A percentile compares a stretch with the other conserved stretches of the same genome.
Evolutionary conservation across 2,113 vertebrate species (phyloP).

Genomic region (Sphyrna mokarran): DNA sequence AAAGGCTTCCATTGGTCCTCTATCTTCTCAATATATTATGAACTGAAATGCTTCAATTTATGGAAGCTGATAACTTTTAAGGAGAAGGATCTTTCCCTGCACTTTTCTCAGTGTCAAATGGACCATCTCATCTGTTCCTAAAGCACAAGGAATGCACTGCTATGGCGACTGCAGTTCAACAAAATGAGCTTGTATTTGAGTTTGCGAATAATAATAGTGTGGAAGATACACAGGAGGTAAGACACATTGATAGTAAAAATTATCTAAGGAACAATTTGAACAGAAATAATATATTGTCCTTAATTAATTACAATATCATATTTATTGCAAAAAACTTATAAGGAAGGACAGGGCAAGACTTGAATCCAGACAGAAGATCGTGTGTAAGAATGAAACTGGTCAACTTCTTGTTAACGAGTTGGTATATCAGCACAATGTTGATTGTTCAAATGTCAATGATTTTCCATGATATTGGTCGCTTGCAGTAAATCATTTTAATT

Average conservation of each 20-base stretch:
- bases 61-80: background rate
- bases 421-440: background rate
- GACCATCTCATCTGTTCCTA: conserved; percentile 55
- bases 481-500: background rate
- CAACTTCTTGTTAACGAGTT: background rate
- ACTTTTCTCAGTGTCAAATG: conserved; percentile 4
- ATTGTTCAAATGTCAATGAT: background rate
- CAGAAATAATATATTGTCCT: background rate
- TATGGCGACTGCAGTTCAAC: conserved; percentile 76
- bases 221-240: conserved; percentile 74
- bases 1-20: background rate
- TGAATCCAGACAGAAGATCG: background rate
- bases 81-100: conserved; percentile 36
- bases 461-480: background rate
- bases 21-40: background rate
- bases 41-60: conserved; percentile 16
- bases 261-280: background rate
- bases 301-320: background rate
- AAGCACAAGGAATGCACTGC: conserved; percentile 59
- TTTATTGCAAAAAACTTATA: background rate
- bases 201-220: conserved; percentile 87
- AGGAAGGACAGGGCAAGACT: background rate
- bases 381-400: background rate
- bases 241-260: background rate
- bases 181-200: conserved; percentile 87